These are phyloP conservation scores for Centruroides sculpturatus DNA, from an alignment of 1,140 invertebrate genomes.

Conservation along the genomic window DNA sequence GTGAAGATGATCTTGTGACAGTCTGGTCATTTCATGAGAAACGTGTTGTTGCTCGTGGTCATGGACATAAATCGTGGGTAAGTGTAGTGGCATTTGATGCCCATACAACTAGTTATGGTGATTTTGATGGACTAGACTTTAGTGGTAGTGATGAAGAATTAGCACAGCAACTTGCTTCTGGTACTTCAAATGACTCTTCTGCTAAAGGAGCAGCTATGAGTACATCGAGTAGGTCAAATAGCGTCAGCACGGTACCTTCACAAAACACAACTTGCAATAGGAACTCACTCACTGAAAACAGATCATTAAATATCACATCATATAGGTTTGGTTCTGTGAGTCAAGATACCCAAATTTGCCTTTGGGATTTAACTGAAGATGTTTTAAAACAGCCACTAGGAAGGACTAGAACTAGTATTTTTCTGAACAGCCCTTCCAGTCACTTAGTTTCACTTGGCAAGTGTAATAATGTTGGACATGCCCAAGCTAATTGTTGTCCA, in stretches of 20 bases:
- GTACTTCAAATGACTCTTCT: conserved; percentile 10
- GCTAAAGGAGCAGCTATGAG: conserved; percentile 12
- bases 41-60: conserved; percentile 84
- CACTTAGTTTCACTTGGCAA: conserved; percentile 12
- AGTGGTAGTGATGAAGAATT: conserved; percentile 27
- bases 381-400: conserved; percentile 44
- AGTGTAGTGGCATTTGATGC: conserved; percentile 94
- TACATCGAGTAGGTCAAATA: conserved; percentile 22
- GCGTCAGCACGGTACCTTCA: conserved; percentile 33
- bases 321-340: conserved; percentile 75
- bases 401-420: conserved; percentile 21
- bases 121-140: conserved; percentile 24
- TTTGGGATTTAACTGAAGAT: conserved; percentile 96
- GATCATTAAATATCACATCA: conserved; percentile 15
- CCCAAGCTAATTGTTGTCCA: conserved; percentile 14
- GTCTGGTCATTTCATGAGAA: conserved; percentile 91
- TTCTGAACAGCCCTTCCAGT: conserved; percentile 17
- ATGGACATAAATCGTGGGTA: conserved; percentile 90
- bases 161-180: conserved; percentile 7
- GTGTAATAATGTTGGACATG: conserved; percentile 15
- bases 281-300: conserved; percentile 12
- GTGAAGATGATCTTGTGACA: conserved; percentile 96
- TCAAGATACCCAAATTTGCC: conserved; percentile 92
- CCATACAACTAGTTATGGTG: conserved; percentile 52
- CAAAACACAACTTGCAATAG: conserved; percentile 22